A percentile compares a stretch with the other conserved stretches of the same genome.
phyloP scores from a whole-genome alignment of 2,113 vertebrate species.

The Notothenia rossii region DNA sequence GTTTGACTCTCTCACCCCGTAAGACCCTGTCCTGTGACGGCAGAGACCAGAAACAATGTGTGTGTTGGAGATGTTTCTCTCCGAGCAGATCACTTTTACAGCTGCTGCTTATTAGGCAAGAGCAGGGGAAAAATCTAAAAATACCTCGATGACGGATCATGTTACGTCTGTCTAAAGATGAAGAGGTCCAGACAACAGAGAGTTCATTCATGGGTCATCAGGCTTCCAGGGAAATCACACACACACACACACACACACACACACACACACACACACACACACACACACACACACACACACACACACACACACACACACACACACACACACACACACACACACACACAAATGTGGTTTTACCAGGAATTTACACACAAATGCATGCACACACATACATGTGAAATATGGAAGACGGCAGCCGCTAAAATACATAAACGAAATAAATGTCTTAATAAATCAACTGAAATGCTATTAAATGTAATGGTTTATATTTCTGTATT shows the following conservation, averaged over 20 bases:
- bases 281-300: too few species aligned
- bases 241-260: background rate
- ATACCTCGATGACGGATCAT: constrained; percentile 83
- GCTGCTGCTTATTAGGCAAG: constrained; percentile 74
- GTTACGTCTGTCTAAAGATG: constrained; percentile 84
- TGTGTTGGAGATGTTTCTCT: constrained; percentile 17
- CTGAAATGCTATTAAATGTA: too few species aligned
- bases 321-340: background rate
- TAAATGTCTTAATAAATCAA: too few species aligned
- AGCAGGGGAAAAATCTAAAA: constrained; percentile 87
- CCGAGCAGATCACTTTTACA: constrained; percentile 47
- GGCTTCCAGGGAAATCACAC: constrained; percentile 84
- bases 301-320: too few species aligned
- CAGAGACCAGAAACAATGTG: constrained; percentile 49
- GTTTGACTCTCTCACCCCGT: constrained; percentile 45
- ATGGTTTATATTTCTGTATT: too few species aligned
- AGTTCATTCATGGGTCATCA: constrained; percentile 87
- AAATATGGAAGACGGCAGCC: background rate
- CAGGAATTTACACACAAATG: background rate
- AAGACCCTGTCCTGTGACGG: constrained; percentile 42
- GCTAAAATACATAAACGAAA: too few species aligned
- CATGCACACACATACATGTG: background rate
- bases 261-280: background rate
- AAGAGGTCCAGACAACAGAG: constrained; percentile 86
- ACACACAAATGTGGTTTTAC: background rate